phyloP scores from a whole-genome alignment of 2,113 vertebrate genomes.

The Ardeotis arabs region DNA sequence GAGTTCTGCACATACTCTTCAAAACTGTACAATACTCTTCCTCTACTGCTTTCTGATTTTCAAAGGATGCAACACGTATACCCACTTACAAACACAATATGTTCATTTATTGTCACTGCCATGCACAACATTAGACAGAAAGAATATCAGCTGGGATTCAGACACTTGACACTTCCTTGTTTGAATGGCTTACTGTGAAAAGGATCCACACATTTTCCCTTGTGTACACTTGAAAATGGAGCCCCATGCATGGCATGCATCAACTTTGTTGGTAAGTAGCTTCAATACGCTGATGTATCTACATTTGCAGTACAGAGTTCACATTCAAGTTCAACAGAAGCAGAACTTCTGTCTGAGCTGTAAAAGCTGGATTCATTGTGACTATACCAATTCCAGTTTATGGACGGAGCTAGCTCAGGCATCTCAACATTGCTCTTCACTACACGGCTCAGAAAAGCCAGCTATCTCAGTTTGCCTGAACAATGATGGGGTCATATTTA shows the following conservation, averaged over 20 bases:
- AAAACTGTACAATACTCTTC: neutral
- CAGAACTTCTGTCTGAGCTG: neutral
- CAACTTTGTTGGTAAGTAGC: neutral
- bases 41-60: neutral
- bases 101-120: neutral
- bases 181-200: neutral
- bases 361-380: neutral
- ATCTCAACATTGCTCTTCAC: neutral
- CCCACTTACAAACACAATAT: neutral
- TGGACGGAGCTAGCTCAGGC: neutral
- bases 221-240: neutral
- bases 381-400: neutral
- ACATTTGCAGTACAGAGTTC: neutral
- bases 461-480: neutral
- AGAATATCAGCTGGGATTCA: neutral
- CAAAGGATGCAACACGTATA: neutral
- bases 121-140: neutral
- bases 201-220: neutral
- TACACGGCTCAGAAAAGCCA: neutral
- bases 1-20: neutral
- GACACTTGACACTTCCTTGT: neutral
- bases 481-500: neutral
- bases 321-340: neutral
- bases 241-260: accelerated
- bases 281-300: accelerated